phyloP scores from a whole-genome alignment of 2,797 vertebrate species.

The Melanotaenia nigrans region DNA sequence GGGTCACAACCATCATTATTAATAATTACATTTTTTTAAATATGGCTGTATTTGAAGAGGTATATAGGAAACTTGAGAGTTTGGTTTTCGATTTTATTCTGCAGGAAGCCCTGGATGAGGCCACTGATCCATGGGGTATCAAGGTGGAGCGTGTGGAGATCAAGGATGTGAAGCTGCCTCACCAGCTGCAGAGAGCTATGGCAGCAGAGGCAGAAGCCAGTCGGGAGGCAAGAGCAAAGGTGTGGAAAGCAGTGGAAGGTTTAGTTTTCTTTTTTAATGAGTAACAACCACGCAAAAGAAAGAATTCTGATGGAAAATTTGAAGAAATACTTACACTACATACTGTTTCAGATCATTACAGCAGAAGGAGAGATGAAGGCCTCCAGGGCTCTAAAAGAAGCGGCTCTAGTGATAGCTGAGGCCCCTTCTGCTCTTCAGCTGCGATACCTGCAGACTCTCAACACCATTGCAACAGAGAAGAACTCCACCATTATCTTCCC shows the following conservation, averaged over 20 bases:
- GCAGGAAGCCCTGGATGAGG: constrained; percentile 79
- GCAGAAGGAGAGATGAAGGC: constrained; percentile 86
- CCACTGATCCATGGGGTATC: constrained; percentile 83
- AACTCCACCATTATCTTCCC: constrained; percentile 87
- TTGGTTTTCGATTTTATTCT: not conserved
- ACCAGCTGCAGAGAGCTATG: constrained; percentile 85
- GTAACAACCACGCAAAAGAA: not conserved
- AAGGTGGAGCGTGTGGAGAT: constrained; percentile 86
- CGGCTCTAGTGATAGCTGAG: constrained; percentile 82
- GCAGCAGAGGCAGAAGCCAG: constrained; percentile 84
- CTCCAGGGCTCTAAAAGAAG: constrained; percentile 83
- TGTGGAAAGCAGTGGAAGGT: constrained; percentile 32
- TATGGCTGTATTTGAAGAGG: not conserved
- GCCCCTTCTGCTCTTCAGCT: constrained; percentile 82
- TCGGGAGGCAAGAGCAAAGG: constrained; percentile 84
- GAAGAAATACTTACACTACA: not conserved
- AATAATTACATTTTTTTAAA: too few species aligned
- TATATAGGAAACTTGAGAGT: not conserved
- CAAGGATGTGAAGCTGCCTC: constrained; percentile 83
- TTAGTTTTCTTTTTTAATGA: not conserved
- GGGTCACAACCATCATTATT: too few species aligned
- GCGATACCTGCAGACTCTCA: constrained; percentile 85
- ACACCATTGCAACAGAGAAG: constrained; percentile 79
- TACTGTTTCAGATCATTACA: constrained; percentile 79
- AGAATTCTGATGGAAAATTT: not conserved